Evolutionary conservation across 2,888 invertebrate species (phyloP), one percentile per base, ranked within the genome.

Genomic region (Pyrgus malvae): DNA sequence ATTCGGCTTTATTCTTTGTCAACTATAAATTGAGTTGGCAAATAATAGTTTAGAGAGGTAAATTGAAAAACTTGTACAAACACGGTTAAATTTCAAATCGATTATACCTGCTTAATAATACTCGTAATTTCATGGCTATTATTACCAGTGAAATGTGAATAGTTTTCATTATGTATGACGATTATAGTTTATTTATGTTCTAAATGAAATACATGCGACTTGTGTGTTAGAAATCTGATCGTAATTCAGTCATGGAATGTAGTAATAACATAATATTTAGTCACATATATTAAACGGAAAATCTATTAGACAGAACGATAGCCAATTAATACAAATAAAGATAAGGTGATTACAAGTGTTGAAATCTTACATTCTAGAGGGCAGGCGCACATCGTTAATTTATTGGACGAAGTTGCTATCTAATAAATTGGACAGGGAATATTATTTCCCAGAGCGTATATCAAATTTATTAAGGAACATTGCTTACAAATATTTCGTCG

Each of bases 1-100:
- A 67, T 69, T 63, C 12, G 72, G 68, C 69, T 67, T 63, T 65
- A 37, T 29, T 74, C 74, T 76, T 78, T 78, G 76, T 80, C 71
- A 74, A 74, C 67, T 70, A 59, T 76, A 38, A 5, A 21, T n/a
- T 21, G 11, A 37, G 19, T 5, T 2, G 17, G 17, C 8, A n/a
- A 25, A 25, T 7, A 25, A 33, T 7, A 12, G 14, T 33, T 33
- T 6, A 16, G 14, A 2, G 14, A 35, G n/a, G n/a, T n/a, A n/a
- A n/a, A n/a, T n/a, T n/a, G n/a, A n/a, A n/a, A n/a, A n/a, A n/a
- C n/a, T n/a, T n/a, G n/a, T n/a, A n/a, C n/a, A n/a, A n/a, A n/a
- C n/a, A n/a, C n/a, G n/a, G n/a, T n/a, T n/a, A n/a, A n/a, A n/a
- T n/a, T n/a, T n/a, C n/a, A n/a, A n/a, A n/a, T n/a, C n/a, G n/a